Percentiles rank a stretch among this genome's conserved stretches.
phyloP scores from a whole-genome alignment of 23 tunicate species.

The Corella eumyota region DNA sequence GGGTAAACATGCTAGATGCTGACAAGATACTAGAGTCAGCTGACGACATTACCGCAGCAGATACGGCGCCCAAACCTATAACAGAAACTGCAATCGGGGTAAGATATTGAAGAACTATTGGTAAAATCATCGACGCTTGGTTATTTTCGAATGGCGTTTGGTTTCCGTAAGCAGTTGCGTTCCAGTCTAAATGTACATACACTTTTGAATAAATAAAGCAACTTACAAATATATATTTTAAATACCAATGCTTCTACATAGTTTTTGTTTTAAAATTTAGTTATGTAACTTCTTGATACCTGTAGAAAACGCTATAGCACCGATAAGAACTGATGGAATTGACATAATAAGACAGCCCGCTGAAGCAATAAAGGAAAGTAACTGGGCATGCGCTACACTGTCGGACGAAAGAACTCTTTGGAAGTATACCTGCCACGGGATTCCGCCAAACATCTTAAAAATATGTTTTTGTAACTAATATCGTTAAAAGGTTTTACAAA shows the following conservation, averaged over 20 bases:
- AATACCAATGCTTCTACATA: conserved; percentile 1
- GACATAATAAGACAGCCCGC: conserved; percentile 64
- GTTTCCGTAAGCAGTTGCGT: conserved; percentile 27
- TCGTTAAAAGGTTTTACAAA: too few species aligned
- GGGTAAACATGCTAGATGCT: conserved; percentile 75
- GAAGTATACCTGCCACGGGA: conserved; percentile 96
- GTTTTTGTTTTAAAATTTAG: not conserved
- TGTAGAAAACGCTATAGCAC: conserved; percentile 67
- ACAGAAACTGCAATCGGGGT: conserved; percentile 68
- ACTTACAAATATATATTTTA: not conserved
- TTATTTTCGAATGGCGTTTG: conserved; percentile 18
- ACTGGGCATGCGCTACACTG: conserved; percentile 48
- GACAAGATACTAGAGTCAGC: conserved; percentile 87
- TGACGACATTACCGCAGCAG: conserved; percentile 98
- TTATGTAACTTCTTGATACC: conserved; percentile 27
- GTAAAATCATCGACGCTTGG: conserved; percentile 48
- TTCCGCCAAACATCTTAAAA: conserved; percentile 71
- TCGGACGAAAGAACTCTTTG: conserved; percentile 86
- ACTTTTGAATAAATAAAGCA: not conserved
- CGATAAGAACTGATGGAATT: conserved; percentile 76
- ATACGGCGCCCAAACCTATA: conserved; percentile 81
- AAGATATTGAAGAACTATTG: conserved; percentile 73
- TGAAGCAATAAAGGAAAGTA: conserved; percentile 62
- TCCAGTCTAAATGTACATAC: conserved; percentile 39
- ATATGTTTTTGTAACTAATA: too few species aligned